Evolutionary conservation across 2,113 vertebrate species (phyloP).

Genomic region (Calypte anna): DNA sequence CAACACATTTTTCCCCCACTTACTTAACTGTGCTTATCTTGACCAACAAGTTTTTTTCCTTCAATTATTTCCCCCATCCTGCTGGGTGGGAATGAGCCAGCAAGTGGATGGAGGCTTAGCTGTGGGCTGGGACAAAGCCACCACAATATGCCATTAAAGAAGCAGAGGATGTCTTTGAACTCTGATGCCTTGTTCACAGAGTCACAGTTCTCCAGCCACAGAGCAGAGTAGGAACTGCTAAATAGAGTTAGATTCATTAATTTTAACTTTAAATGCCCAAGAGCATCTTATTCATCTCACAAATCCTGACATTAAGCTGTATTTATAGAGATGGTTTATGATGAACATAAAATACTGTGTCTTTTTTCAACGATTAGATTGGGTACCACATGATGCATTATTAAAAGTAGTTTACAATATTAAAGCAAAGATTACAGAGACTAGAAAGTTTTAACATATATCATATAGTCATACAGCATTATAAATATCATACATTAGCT

Average conservation of each 20-base stretch:
- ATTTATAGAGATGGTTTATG: background rate
- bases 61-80: background rate
- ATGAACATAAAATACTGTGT: background rate
- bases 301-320: background rate
- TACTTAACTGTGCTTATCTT: background rate
- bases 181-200: background rate
- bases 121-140: background rate
- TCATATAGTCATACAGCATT: background rate
- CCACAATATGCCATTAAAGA: background rate
- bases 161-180: background rate
- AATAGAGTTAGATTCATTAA: background rate
- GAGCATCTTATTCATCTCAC: background rate
- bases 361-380: background rate
- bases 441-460: background rate
- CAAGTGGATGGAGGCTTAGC: background rate
- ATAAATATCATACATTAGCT: background rate
- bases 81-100: background rate
- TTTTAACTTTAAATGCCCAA: background rate
- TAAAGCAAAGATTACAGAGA: background rate
- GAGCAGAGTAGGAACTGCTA: background rate
- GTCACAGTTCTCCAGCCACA: background rate
- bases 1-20: background rate
- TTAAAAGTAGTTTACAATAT: background rate
- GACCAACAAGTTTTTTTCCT: background rate
- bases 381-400: background rate